Evolutionary conservation across 1,140 invertebrate species (phyloP).

Genomic region (Pollicipes pollicipes): DNA sequence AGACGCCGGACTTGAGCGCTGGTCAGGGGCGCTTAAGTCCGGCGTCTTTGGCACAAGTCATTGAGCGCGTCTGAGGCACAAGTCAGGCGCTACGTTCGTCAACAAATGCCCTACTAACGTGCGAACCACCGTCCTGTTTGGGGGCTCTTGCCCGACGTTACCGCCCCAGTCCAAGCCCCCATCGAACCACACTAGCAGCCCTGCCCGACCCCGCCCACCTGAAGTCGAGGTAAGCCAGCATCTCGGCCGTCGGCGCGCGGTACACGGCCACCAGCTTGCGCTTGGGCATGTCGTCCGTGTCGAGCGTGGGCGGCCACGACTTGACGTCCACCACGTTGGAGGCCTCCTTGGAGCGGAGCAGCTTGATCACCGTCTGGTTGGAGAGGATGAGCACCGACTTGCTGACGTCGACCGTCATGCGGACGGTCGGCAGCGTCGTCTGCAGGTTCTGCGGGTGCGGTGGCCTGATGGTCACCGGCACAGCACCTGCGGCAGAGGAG

Average conservation of each 20-base stretch:
- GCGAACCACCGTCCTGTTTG: too few species aligned
- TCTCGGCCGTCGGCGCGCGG: slow-evolving; percentile 79
- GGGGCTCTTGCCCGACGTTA: too few species aligned
- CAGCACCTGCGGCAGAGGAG: slow-evolving; percentile 41
- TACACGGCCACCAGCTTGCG: slow-evolving; percentile 78
- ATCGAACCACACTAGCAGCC: too few species aligned
- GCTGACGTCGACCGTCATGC: slow-evolving; percentile 81
- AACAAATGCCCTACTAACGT: too few species aligned
- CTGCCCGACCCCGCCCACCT: too few species aligned
- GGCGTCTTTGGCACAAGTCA: too few species aligned
- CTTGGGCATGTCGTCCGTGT: slow-evolving; percentile 95
- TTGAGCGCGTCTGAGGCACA: too few species aligned
- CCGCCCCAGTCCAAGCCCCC: too few species aligned
- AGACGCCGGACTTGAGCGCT: too few species aligned
- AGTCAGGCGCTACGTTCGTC: too few species aligned
- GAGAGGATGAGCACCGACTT: slow-evolving; percentile 94
- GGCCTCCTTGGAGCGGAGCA: slow-evolving; percentile 91
- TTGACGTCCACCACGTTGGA: slow-evolving; percentile 35
- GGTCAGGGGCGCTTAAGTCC: too few species aligned
- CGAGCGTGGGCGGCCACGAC: slow-evolving; percentile 86
- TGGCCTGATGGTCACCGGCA: slow-evolving; percentile 93
- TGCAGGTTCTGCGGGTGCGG: slow-evolving; percentile 95
- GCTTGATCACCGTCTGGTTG: slow-evolving; percentile 82
- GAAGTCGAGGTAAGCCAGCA: slow-evolving; percentile 92
- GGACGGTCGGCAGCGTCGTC: slow-evolving; percentile 87